Evolutionary conservation across 2,888 invertebrate species (phyloP).

Genomic region (Cyclophora punctaria): DNA sequence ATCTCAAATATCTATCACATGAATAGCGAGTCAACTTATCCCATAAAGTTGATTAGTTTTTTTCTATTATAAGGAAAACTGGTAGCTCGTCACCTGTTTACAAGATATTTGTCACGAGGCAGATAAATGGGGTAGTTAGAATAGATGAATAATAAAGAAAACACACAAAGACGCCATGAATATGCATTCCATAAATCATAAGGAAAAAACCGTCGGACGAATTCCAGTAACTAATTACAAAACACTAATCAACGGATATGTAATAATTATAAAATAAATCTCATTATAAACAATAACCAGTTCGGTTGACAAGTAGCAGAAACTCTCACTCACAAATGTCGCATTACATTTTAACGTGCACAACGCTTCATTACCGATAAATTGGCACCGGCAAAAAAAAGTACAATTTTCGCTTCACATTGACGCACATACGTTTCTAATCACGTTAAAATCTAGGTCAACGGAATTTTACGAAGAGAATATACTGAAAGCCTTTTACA

Average conservation of each 20-base stretch:
- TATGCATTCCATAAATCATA: too few relatives aligned
- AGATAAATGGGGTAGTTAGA: not conserved
- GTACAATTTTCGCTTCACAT: constrained; percentile 56
- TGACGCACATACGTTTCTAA: constrained; percentile 63
- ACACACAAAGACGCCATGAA: too few relatives aligned
- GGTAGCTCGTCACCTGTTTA: constrained; percentile 12
- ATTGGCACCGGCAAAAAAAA: constrained; percentile 67
- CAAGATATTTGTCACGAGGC: constrained; percentile 7
- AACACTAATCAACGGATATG: constrained; percentile 35
- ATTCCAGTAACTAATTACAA: constrained; percentile 23
- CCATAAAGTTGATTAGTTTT: too few relatives aligned
- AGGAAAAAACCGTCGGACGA: too few relatives aligned
- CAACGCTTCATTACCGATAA: constrained; percentile 59
- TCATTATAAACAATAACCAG: constrained; percentile 55
- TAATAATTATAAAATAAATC: constrained; percentile 49
- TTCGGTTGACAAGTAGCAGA: constrained; percentile 66
- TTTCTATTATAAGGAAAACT: constrained; percentile 8
- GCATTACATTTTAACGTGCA: constrained; percentile 54
- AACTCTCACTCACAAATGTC: constrained; percentile 73
- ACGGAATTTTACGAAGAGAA: constrained; percentile 64
- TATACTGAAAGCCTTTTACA: constrained; percentile 71
- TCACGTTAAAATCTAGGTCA: constrained; percentile 68
- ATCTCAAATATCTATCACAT: too few relatives aligned
- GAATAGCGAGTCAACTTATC: too few relatives aligned
- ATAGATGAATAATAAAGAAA: too few relatives aligned